Percentiles rank a stretch among this genome's conserved stretches.
Conservation (phyloP, 2,797 vertebrate species). For the Bovichtus variegatus region DNA sequence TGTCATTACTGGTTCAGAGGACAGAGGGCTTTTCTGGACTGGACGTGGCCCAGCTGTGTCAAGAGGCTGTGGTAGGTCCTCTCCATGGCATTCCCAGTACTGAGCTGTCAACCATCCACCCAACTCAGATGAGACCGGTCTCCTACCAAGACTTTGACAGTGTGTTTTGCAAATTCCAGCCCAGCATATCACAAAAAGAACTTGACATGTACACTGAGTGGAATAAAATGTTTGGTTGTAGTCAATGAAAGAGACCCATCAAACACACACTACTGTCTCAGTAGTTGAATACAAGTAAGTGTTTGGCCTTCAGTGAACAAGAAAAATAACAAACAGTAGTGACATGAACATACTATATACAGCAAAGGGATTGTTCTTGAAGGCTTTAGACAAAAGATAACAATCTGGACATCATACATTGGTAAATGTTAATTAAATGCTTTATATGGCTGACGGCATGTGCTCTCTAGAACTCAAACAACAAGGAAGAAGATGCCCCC, state of each 20-base stretch:
- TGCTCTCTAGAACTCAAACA: slow-evolving; percentile 87
- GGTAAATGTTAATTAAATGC: slow-evolving; percentile 86
- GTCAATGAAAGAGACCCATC: slow-evolving; percentile 89
- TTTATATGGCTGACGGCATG: slow-evolving; percentile 88
- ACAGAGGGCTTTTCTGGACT: slow-evolving; percentile 99
- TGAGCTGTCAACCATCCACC: slow-evolving; percentile 95
- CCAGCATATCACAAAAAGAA: slow-evolving; percentile 99
- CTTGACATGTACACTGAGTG: slow-evolving; percentile 98
- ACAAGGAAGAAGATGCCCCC: slow-evolving; percentile 87
- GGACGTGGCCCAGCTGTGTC: slow-evolving; percentile 96
- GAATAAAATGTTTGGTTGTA: slow-evolving; percentile 99
- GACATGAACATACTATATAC: slow-evolving; percentile 80
- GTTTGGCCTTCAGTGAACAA: slow-evolving; percentile 88
- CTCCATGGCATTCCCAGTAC: slow-evolving; percentile 93
- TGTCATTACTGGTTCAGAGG: slow-evolving; percentile 97
- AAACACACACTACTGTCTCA: slow-evolving; percentile 52
- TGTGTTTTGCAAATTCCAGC: slow-evolving; percentile 99
- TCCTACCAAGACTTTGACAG: slow-evolving; percentile 99
- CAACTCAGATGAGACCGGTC: slow-evolving; percentile 95
- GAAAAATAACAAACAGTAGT: slow-evolving; percentile 83
- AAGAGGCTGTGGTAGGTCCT: slow-evolving; percentile 95
- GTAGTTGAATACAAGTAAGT: slow-evolving; percentile 78
- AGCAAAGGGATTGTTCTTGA: slow-evolving; percentile 84
- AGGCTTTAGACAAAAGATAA: slow-evolving; percentile 87
- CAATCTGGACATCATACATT: slow-evolving; percentile 87